Evolutionary conservation across 2,888 invertebrate genomes (phyloP).

Genomic region (Cephus pulcher): DNA sequence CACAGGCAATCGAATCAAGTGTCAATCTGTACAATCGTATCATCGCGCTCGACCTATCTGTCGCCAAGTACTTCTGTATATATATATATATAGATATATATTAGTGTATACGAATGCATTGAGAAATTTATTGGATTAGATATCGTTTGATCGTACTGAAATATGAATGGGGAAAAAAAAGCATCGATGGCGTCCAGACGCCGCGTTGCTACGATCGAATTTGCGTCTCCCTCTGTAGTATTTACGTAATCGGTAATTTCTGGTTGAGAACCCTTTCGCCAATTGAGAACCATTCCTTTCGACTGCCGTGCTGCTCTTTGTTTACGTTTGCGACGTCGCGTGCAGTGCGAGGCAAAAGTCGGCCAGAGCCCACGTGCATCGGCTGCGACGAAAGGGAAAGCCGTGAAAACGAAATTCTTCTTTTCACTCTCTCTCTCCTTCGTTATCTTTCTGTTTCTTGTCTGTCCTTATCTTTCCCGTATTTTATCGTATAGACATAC

Average conservation of each 20-base stretch:
- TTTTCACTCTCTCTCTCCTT: not conserved
- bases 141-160: not conserved
- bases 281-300: not conserved
- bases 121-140: not conserved
- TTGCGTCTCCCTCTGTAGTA: not conserved
- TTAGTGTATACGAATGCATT: not conserved
- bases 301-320: not conserved
- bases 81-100: no score
- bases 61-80: not conserved
- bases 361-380: not conserved
- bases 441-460: not conserved
- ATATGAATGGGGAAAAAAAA: not conserved
- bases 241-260: not conserved
- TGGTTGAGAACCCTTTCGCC: not conserved
- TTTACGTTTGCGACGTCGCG: not conserved
- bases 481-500: not conserved
- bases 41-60: not conserved
- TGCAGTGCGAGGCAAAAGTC: not conserved
- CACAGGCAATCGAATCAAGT: not conserved
- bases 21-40: not conserved
- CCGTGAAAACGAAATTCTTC: not conserved
- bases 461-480: not conserved
- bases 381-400: not conserved
- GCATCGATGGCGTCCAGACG: not conserved
- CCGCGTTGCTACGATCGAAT: not conserved